Evolutionary conservation across 2,797 vertebrate species (phyloP).

Genomic region (Onychomys torridus): DNA sequence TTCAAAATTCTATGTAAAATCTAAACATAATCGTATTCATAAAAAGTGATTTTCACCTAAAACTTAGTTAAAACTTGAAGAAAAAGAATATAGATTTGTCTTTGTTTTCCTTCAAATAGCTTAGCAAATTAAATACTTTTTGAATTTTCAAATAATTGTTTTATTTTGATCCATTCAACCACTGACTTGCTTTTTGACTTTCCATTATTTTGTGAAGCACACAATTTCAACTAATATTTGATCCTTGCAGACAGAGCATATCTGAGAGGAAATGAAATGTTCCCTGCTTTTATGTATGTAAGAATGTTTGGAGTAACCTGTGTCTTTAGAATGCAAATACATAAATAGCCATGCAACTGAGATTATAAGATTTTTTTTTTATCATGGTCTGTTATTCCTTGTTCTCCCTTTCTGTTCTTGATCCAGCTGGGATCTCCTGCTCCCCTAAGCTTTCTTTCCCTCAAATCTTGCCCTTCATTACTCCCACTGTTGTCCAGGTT

Average conservation of each 20-base stretch:
- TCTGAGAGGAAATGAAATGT: not conserved
- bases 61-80: not conserved
- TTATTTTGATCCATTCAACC: not conserved
- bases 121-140: not conserved
- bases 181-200: not conserved
- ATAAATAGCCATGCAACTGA: not conserved
- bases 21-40: not conserved
- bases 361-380: not conserved
- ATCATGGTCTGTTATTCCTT: too few relatives aligned
- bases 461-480: too few relatives aligned
- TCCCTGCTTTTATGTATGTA: fast-evolving
- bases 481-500: too few relatives aligned
- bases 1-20: not conserved
- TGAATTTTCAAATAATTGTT: not conserved
- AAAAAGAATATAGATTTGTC: not conserved
- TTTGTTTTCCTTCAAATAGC: not conserved
- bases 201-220: not conserved
- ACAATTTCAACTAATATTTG: not conserved
- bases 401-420: too few relatives aligned
- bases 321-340: not conserved
- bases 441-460: too few relatives aligned
- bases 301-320: not conserved
- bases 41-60: not conserved
- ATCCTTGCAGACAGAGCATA: not conserved
- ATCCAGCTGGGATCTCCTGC: too few relatives aligned